Base-by-base conservation (phyloP, 2,888 invertebrate genomes). In the Stenodema calcarata region DNA sequence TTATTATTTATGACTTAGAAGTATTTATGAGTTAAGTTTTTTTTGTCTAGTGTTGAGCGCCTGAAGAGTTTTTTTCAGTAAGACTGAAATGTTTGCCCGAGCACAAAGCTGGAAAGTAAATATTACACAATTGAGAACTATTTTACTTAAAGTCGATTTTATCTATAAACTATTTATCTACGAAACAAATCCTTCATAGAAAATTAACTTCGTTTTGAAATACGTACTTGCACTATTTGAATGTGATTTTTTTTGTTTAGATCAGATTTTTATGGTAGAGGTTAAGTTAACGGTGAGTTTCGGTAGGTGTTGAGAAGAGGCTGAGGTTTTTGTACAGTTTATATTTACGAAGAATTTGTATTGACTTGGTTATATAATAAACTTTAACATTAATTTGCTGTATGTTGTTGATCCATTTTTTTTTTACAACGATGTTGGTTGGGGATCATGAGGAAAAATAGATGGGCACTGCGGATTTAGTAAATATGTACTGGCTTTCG, bases 321-420 rank as follows among this genome's bases (percentile, higher is more conserved):
- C 70, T 79, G 30, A 62, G 41, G 73, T 81, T 87, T 88, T 88
- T 88, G 88, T 88, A 88, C 88, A 81, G 88, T 88, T 88, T 88
- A 86, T 88, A 87, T 87, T 86, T 76, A 78, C 42, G 42, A 81
- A 87, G 86, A 70, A 88, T 88, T 88, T 88, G 87, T 88, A 88
- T 79, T 79, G 87, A 82, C 76, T 87, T 86, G 87, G 86, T 87
- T 87, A 87, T 82, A 50, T 75, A 86, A 87, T 87, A 87, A 87
- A 87, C 79, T 27, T 70, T 82, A 69, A 86, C 82, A 86, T 35
- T 30, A 54, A n/a, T n/a, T n/a, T n/a, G n/a, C n/a, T n/a, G n/a
- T n/a, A n/a, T n/a, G n/a, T n/a, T n/a, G n/a, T n/a, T n/a, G n/a
- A n/a, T n/a, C n/a, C n/a, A n/a, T n/a, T n/a, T n/a, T n/a, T n/a